Evolutionary conservation across 2,888 invertebrate genomes (phyloP).

Genomic region (Chydorus sphaericus): DNA sequence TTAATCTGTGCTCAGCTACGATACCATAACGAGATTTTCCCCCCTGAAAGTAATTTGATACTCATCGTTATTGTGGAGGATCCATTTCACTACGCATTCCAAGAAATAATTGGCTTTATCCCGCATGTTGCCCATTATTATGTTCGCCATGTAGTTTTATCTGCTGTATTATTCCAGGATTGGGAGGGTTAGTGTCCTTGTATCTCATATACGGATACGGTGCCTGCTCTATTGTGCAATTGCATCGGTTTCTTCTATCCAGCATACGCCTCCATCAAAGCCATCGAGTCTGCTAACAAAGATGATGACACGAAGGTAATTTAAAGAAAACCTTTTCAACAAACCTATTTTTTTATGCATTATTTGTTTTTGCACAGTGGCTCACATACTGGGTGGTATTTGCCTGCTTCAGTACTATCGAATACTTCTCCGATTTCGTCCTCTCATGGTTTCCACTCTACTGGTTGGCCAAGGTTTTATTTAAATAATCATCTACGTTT

Average conservation of each 20-base stretch:
- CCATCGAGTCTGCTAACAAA: slow-evolving; percentile 59
- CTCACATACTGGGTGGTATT: slow-evolving; percentile 97
- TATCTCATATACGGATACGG: slow-evolving; percentile 94
- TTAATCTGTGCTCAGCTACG: no score
- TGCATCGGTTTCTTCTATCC: slow-evolving; percentile 89
- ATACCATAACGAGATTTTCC: no score
- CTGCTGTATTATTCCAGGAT: no score
- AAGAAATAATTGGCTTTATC: no score
- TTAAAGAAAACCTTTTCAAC: no score
- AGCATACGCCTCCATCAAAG: slow-evolving; percentile 80
- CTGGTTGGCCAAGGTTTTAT: slow-evolving; percentile 72
- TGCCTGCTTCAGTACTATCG: slow-evolving; percentile 76
- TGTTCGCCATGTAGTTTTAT: no score
- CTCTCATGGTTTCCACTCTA: slow-evolving; percentile 84
- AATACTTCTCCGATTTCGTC: slow-evolving; percentile 85
- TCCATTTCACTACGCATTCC: no score
- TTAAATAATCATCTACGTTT: not conserved
- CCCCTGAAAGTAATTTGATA: no score
- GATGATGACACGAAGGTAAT: slow-evolving; percentile 90
- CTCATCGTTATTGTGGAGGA: no score
- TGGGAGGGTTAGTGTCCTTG: slow-evolving; percentile 56
- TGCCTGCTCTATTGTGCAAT: slow-evolving; percentile 85
- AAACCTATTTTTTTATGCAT: no score
- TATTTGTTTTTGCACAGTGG: no score
- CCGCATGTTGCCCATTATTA: no score